Percentiles rank a stretch among this genome's conserved stretches.
Conservation (phyloP, 1,140 invertebrate species). For the Ridgeia piscesae region DNA sequence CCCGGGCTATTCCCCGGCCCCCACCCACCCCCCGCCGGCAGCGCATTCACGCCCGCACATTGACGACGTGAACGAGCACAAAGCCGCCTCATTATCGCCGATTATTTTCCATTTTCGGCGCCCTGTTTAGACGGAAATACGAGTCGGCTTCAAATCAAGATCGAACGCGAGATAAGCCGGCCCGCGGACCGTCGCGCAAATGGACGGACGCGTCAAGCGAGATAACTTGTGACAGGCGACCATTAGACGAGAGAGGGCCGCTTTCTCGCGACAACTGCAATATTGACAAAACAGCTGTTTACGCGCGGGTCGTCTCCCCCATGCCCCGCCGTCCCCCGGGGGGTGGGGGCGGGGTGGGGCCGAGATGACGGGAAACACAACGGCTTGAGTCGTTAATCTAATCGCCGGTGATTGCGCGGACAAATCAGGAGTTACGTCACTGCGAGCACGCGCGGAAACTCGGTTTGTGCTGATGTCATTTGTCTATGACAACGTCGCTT, state of each 20-base stretch:
- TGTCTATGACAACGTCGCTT: neutral
- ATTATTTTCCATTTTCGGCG: neutral
- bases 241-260: neutral
- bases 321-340: neutral
- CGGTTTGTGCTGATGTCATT: neutral
- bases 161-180: neutral
- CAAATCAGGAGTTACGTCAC: neutral
- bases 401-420: neutral
- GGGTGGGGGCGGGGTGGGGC: neutral
- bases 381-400: neutral
- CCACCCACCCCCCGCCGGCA: too few species aligned
- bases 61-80: neutral
- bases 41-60: neutral
- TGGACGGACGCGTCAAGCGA: neutral
- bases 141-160: neutral
- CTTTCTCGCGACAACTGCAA: neutral
- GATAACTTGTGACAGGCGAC: neutral
- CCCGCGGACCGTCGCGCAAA: neutral
- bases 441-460: neutral
- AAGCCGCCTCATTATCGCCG: neutral
- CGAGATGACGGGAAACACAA: neutral
- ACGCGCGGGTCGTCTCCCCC: neutral
- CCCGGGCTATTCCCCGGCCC: neutral
- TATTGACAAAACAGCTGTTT: constrained; percentile 6
- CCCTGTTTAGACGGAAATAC: neutral